Evolutionary conservation across 2,888 invertebrate species (phyloP), one percentile per base, ranked within the genome.

Genomic region (Apamea crenata): DNA sequence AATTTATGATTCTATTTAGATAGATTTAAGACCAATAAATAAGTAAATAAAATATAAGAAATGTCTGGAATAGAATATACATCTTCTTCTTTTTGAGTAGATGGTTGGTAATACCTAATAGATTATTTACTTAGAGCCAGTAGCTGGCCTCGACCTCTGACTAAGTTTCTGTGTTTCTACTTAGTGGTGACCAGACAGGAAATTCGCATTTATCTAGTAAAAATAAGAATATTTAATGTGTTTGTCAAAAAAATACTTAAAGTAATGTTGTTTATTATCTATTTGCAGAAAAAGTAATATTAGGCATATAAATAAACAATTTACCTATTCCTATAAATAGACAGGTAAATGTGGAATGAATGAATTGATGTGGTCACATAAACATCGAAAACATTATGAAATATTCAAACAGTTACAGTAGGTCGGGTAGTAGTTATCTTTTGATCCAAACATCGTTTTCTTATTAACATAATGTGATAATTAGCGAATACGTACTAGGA

Each of bases 401-500:
- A 47, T 47, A 47, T 25, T 73, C 2, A 29, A 44, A 44, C 25
- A 66, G 47, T 32, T 66, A 32, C 18, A 44, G 3, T 50, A 68
- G 6, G 6, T 44, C 44, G 44, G 6, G 6, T 44, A 68, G 44
- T 53, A 40, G 5, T 16, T 18, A 32, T 73, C 6, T 16, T 25
- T 29, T 25, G 32, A 25, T 12, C 5, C 16, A 29, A 32, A 65
- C 32, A 44, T 29, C 14, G 2, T 36, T 73, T 73, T 21, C n/a
- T 61, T n/a, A n/a, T 47, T 47, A 76, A 47, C 36, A 36, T 76
- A 21, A 47, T 61, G 47, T 50, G 40, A 65, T 78, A 78, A 65
- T 78, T 78, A 40, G 18, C 14, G 32, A 53, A 65, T 65, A 53
- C 6, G 8, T 63, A 29, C 50, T 40, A 50, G 40, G 18, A 29